phyloP scores from a whole-genome alignment of 2,888 invertebrate genomes.

The Rhaphigaster nebulosa region DNA sequence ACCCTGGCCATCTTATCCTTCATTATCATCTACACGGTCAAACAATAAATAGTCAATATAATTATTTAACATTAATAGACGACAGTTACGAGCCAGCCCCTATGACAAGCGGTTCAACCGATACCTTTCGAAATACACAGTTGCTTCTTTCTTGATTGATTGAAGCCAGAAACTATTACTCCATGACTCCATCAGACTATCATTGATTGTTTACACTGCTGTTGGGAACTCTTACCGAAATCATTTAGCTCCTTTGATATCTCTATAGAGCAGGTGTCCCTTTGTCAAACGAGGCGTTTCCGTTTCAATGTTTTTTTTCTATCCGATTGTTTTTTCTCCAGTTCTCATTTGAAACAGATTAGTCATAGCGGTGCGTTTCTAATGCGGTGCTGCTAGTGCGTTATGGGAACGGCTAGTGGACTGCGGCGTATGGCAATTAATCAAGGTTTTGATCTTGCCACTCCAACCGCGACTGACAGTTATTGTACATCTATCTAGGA shows the following conservation, averaged over 20 bases:
- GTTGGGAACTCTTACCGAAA: background rate
- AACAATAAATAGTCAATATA: too few species aligned
- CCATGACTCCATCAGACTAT: too few species aligned
- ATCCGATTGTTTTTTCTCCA: slow-evolving; percentile 12
- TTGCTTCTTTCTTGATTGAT: background rate
- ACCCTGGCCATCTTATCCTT: too few species aligned
- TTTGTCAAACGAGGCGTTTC: slow-evolving; percentile 27
- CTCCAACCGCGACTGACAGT: background rate
- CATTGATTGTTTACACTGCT: slow-evolving; percentile 5
- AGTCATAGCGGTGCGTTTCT: slow-evolving; percentile 54
- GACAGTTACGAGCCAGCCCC: background rate
- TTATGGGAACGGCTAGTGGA: slow-evolving; percentile 43
- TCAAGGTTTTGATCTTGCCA: slow-evolving; percentile 3
- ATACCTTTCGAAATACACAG: background rate
- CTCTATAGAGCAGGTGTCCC: slow-evolving; percentile 38
- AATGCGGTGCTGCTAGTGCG: slow-evolving; percentile 28
- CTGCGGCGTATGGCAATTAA: background rate
- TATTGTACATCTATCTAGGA: slow-evolving; percentile 13
- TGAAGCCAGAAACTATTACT: background rate
- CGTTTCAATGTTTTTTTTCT: slow-evolving; percentile 6
- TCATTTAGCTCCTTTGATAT: slow-evolving; percentile 21
- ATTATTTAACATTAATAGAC: background rate
- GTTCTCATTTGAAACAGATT: slow-evolving; percentile 47
- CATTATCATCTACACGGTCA: too few species aligned
- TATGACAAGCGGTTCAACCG: background rate